These are phyloP conservation scores for Cantharis lateralis DNA, from an alignment of 2,888 invertebrate genomes.

Conservation along the genomic window DNA sequence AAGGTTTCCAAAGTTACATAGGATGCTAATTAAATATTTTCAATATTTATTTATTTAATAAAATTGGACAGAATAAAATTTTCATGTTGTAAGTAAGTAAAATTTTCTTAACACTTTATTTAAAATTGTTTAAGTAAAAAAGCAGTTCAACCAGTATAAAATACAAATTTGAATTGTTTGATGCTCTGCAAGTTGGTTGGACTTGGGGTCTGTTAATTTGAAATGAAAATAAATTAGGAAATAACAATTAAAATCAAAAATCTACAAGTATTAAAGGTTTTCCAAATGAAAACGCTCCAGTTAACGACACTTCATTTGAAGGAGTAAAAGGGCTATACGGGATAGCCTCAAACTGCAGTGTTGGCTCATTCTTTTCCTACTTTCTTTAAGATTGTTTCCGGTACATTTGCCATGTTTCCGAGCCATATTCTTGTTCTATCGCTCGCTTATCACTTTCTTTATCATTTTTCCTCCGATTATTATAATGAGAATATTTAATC, in stretches of 20 bases:
- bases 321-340: constrained; percentile 24
- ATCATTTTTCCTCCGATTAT: constrained; percentile 53
- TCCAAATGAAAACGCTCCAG: constrained; percentile 30
- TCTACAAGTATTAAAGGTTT: constrained; percentile 31
- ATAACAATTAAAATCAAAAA: constrained; percentile 10
- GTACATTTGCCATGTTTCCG: constrained; percentile 55
- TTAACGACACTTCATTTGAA: constrained; percentile 33
- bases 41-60: too few species aligned
- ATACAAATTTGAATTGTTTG: too few species aligned
- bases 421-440: constrained; percentile 53
- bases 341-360: constrained; percentile 28
- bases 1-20: too few species aligned
- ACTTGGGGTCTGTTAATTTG: too few species aligned
- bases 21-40: too few species aligned
- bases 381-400: constrained; percentile 55
- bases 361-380: constrained; percentile 45
- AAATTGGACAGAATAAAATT: too few species aligned
- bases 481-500: constrained; percentile 45
- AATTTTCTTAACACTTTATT: too few species aligned
- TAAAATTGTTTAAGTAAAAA: too few species aligned
- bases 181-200: too few species aligned
- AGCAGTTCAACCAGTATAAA: too few species aligned
- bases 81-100: too few species aligned
- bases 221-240: not conserved
- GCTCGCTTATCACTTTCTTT: constrained; percentile 50